These are phyloP conservation scores for Parnassius mnemosyne DNA, from an alignment of 2,888 invertebrate genomes.

Conservation along the genomic window DNA sequence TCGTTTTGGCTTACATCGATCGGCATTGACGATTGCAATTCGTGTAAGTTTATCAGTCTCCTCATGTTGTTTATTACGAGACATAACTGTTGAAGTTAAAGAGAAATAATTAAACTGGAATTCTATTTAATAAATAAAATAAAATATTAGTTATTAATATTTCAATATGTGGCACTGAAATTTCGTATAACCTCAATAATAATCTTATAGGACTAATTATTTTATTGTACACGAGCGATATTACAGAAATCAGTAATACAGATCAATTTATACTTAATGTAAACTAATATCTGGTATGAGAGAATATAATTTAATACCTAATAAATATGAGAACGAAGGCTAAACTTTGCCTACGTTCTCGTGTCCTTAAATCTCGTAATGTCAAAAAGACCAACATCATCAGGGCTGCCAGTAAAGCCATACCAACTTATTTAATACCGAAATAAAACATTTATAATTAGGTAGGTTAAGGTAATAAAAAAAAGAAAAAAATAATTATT, in stretches of 20 bases:
- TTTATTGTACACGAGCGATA: neutral
- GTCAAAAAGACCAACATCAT: slow-evolving; percentile 56
- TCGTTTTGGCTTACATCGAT: slow-evolving; percentile 99
- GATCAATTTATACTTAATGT: slow-evolving; percentile 10
- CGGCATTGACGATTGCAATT: slow-evolving; percentile 98
- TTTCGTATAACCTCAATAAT: slow-evolving; percentile 64
- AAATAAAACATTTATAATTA: no score
- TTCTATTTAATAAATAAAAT: slow-evolving; percentile 27
- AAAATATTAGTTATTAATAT: slow-evolving; percentile 37
- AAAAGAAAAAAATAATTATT: no score
- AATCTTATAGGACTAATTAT: slow-evolving; percentile 36
- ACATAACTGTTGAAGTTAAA: slow-evolving; percentile 61
- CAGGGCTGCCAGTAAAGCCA: no score
- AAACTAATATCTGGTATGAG: slow-evolving; percentile 22
- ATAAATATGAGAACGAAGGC: slow-evolving; percentile 69
- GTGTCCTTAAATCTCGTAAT: slow-evolving; percentile 70
- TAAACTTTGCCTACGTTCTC: slow-evolving; percentile 72
- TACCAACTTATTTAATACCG: no score
- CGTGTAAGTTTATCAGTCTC: slow-evolving; percentile 96
- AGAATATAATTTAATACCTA: slow-evolving; percentile 54
- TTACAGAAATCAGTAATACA: neutral
- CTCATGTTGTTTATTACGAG: slow-evolving; percentile 84
- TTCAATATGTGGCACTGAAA: slow-evolving; percentile 63
- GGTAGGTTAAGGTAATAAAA: no score
- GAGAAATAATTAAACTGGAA: slow-evolving; percentile 31